Base-by-base conservation (phyloP, 2,797 vertebrate species). In the Tamandua tetradactyla region DNA sequence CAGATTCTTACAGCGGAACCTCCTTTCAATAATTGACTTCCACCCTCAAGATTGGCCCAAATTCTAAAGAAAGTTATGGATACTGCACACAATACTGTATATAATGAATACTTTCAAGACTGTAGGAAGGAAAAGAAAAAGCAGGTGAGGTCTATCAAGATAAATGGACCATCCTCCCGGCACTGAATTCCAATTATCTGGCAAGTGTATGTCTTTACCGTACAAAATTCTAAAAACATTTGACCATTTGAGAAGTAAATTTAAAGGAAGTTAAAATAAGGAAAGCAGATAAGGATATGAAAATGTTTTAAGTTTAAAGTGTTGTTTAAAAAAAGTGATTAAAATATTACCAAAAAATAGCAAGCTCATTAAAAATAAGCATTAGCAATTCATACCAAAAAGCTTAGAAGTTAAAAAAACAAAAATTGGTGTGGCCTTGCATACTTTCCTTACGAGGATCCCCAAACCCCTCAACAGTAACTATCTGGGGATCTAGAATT, bases 11-110 rank as follows among this genome's bases (percentile, higher is more conserved):
- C 3, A 49, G 52, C 14, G 32, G 22, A 37, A 93, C 49, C 42
- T 42, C 32, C 83, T 78, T 88, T 89, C 92, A 96, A 68, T 89
- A 81, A 91, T 94, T 96, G 76, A 95, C 92, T 92, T 76, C 57
- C 64, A 37, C 37, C 76, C 25, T 22, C 4, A 23, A 94, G 69
- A 18, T 5, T 62, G n/a, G 75, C 62, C 66, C 12, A 25, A 13
- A 55, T 84, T 52, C 35, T 40, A 75, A 86, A 76, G 74, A 90
- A 79, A 57, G 23, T 64, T 90, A 40, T 87, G 66, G 71, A 89
- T 84, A 72, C 32, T 52, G 83, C 64, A 64, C 30, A 82, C 25
- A 75, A 64, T 4, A 37, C 47, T 89, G n/a, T 57, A 92, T 40
- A 80, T 42, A 80, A 79, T 1, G 14, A 57, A n/a, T 1, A 40